Base-by-base conservation (phyloP, 2,888 invertebrate genomes). In the Rhopalosiphum nymphaeae region DNA sequence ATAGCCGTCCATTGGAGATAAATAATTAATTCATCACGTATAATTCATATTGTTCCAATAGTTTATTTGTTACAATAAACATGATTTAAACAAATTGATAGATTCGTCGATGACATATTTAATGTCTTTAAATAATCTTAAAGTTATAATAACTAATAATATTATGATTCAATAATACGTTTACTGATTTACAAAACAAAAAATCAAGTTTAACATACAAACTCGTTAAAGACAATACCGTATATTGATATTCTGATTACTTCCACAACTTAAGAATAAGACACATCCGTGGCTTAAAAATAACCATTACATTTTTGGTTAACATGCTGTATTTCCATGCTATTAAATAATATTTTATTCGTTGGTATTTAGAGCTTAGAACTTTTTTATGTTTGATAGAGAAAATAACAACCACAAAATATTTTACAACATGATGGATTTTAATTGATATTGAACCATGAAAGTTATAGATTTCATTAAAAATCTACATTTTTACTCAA, bases 1-100 rank as follows among this genome's bases (percentile, higher is more conserved):
- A 56, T 36, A 11, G 53, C 44, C 84, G 53, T 26, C 5, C 1
- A 84, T 1, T 78, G 53, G 16, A 42, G 53, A 91, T 56, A 21
- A 16, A 21, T 53, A 84, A 91, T 91, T 56, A 84, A 91, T 56
- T 91, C 53, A 42, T 53, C 16, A 56, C 29, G 84, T 91, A 29
- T 4, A 84, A 16, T 91, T 29, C 29, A 9, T 42, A 36, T 46
- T n/a, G 61, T 44, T n/a, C 25, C 46, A 36, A 88, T 25, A 78
- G 21, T 25, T 36, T 42, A 78, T 78, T 36, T 36, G 36, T 78
- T 36, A 78, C 21, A 36, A 36, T 42, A 36, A 36, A 78, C 36
- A 78, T 9, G 78, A 7, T 16, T 67, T 36, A 78, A 25, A 78
- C 36, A 67, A 67, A 36, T 36, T 36, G n/a, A 16, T 7, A 16